phyloP scores from a whole-genome alignment of 2,888 invertebrate species.

The Cryptus viduatorius region DNA sequence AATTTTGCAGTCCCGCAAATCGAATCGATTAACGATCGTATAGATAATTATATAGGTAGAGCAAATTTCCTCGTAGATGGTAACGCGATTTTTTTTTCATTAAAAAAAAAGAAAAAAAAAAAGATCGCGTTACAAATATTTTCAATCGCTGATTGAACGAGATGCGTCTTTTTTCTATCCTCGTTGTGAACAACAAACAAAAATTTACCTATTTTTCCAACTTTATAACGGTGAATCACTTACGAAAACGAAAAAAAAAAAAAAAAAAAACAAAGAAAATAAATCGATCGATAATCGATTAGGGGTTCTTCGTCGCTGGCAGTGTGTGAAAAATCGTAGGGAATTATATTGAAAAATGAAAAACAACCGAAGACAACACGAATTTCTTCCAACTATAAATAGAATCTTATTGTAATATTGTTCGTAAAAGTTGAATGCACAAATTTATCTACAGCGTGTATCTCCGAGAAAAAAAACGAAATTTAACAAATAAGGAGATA shows the following conservation, averaged over 20 bases:
- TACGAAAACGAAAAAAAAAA: constrained; percentile 18
- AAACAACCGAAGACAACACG: constrained; percentile 37
- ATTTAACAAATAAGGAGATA: neutral
- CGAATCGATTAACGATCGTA: constrained; percentile 30
- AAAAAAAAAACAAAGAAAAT: constrained; percentile 8
- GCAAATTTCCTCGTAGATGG: constrained; percentile 43
- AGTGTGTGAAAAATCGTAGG: constrained; percentile 33
- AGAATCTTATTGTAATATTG: constrained; percentile 56
- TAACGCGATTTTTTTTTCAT: constrained; percentile 25
- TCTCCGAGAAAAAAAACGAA: constrained; percentile 43
- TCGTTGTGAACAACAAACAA: constrained; percentile 61
- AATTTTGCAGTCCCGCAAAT: constrained; percentile 55
- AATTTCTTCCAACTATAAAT: constrained; percentile 61
- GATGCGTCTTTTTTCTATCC: constrained; percentile 58
- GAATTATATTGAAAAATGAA: constrained; percentile 35
- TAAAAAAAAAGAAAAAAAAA: constrained; percentile 30
- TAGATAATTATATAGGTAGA: constrained; percentile 44
- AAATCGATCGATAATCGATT: constrained; percentile 45
- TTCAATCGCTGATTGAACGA: constrained; percentile 42
- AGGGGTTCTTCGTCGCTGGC: constrained; percentile 58
- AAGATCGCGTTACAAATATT: constrained; percentile 15
- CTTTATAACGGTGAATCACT: constrained; percentile 76
- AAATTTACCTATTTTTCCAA: constrained; percentile 81
- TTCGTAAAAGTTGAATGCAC: constrained; percentile 62
- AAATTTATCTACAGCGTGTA: constrained; percentile 58